These are phyloP conservation scores for Typhlichthys eigenmanni DNA, from an alignment of 2,797 vertebrate species.

Conservation along the genomic window DNA sequence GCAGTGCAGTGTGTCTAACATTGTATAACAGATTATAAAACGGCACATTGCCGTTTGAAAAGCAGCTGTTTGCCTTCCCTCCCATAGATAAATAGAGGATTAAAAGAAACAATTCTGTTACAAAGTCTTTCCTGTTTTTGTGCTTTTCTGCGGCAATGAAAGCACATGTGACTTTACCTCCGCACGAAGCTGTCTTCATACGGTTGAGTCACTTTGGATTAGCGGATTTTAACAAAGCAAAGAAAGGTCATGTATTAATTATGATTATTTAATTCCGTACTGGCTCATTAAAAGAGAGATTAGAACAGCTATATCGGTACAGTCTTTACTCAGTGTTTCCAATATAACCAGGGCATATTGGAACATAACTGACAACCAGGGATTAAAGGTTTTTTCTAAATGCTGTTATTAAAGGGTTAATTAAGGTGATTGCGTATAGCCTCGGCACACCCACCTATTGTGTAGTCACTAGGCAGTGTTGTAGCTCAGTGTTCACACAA, in stretches of 20 bases:
- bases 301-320: constrained; percentile 41
- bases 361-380: neutral
- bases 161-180: constrained; percentile 46
- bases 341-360: neutral
- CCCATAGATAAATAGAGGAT: constrained; percentile 17
- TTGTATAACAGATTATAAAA: too few relatives aligned
- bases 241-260: constrained; percentile 64
- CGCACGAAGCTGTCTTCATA: constrained; percentile 51
- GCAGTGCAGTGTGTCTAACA: too few relatives aligned
- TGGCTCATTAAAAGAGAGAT: constrained; percentile 59
- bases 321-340: constrained; percentile 29
- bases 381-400: too few relatives aligned
- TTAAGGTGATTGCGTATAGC: neutral
- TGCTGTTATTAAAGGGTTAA: neutral
- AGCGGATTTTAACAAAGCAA: constrained; percentile 61
- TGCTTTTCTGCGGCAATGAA: constrained; percentile 4
- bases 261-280: constrained; percentile 57
- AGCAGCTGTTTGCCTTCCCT: neutral
- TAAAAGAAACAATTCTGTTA: constrained; percentile 12
- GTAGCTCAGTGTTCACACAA: too few relatives aligned
- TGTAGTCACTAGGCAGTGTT: too few relatives aligned
- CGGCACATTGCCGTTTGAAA: too few relatives aligned
- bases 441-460: too few relatives aligned
- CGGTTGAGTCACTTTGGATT: constrained; percentile 67
- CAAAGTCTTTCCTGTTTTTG: constrained; percentile 22